A percentile compares a stretch with the other conserved stretches of the same genome.
Conservation (phyloP, 1,140 invertebrate species). For the Diachasma alloeum region DNA sequence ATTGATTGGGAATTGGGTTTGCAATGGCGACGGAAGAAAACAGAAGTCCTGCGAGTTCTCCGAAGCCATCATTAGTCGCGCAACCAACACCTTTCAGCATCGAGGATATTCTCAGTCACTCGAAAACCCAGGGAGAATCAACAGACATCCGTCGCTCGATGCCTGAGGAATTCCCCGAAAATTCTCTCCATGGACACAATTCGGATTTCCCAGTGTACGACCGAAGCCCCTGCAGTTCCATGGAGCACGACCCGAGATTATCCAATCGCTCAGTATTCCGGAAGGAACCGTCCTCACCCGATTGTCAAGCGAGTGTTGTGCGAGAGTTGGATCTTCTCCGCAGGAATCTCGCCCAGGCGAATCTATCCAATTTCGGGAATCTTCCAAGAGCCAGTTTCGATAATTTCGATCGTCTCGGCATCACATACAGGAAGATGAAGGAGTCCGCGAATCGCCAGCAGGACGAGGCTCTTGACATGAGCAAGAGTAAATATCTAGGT, state of each 20-base stretch:
- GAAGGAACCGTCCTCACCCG: constrained; percentile 44
- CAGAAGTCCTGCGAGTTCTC: constrained; percentile 42
- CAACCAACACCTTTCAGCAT: constrained; percentile 63
- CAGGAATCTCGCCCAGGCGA: constrained; percentile 56
- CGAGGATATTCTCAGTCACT: constrained; percentile 58
- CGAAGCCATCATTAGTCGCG: constrained; percentile 43
- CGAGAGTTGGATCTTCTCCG: constrained; percentile 53
- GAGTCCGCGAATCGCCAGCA: constrained; percentile 52
- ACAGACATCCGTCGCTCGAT: constrained; percentile 20
- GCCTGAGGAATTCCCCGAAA: neutral
- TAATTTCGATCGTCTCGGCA: constrained; percentile 40
- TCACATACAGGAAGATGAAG: constrained; percentile 47
- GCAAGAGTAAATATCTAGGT: constrained; percentile 63
- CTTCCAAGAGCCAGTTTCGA: constrained; percentile 45
- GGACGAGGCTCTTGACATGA: constrained; percentile 63
- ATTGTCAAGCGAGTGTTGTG: constrained; percentile 44
- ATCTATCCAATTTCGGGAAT: constrained; percentile 47
- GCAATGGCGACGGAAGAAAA: constrained; percentile 37
- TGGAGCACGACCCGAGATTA: constrained; percentile 28
- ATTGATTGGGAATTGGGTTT: neutral
- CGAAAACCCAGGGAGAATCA: constrained; percentile 35
- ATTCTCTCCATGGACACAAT: neutral
- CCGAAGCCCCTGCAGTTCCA: constrained; percentile 14
- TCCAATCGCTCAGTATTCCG: constrained; percentile 29
- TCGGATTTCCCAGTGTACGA: constrained; percentile 9